A percentile compares a stretch with the other conserved stretches of the same genome.
Evolutionary conservation across 2,797 vertebrate species (phyloP).

Genomic region (Sebastes vulpes): DNA sequence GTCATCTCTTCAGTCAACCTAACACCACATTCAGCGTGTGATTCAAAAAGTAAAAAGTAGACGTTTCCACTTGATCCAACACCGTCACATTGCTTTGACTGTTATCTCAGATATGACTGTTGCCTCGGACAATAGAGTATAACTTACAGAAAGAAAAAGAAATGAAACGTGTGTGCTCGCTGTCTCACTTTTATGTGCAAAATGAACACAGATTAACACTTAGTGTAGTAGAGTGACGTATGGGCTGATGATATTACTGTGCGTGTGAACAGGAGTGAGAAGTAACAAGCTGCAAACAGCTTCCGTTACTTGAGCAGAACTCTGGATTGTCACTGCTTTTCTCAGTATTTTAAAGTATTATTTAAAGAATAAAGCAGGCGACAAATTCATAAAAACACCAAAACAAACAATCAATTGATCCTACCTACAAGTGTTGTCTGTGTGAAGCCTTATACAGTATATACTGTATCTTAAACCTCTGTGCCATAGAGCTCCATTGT

Average conservation of each 20-base stretch:
- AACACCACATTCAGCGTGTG: neutral
- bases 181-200: slow-evolving; percentile 1
- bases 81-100: neutral
- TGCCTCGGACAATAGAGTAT: slow-evolving; percentile 6
- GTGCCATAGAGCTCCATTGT: neutral
- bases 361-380: neutral
- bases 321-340: neutral
- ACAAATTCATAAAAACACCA: neutral
- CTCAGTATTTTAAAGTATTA: neutral
- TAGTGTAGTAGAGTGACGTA: neutral
- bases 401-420: neutral
- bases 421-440: neutral
- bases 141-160: slow-evolving; percentile 35
- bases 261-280: neutral
- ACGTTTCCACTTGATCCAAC: neutral
- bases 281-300: neutral
- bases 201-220: neutral
- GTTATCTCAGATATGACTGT: slow-evolving; percentile 42
- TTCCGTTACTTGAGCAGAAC: neutral
- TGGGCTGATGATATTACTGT: slow-evolving; percentile 5
- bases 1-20: slow-evolving; percentile 4
- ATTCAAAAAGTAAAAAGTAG: too few species aligned
- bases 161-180: slow-evolving; percentile 35
- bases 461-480: neutral
- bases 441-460: neutral